Base-by-base conservation (phyloP, 2,888 invertebrate species). In the Eilema griseolum region DNA sequence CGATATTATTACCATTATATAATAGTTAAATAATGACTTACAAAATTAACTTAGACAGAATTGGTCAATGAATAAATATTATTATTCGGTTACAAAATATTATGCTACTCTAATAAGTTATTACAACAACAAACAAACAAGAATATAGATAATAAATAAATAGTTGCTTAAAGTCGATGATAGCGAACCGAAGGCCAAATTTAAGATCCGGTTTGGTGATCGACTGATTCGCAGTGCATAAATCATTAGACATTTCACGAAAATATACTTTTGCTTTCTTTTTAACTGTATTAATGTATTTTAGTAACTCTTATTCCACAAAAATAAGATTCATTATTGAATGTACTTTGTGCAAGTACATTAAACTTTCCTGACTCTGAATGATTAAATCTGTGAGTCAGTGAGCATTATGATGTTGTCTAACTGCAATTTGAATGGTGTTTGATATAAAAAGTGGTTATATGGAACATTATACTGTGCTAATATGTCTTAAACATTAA, bases 191-290 rank as follows among this genome's bases (percentile, higher is more conserved):
- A 80, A 78, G 71, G 72, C 24, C 61, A 62, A 70, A 56, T 72
- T 69, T 68, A 12, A 80, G 65, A 85, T 83, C 87, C 83, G 86
- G 84, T 82, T 86, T 77, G 66, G 73, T 75, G 67, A 72, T 74
- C 63, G 70, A 76, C 71, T 67, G 66, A 68, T 71, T 20, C 37
- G 33, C 61, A 16, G 60, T 23, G 20, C 61, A 52, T 71, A 76
- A 68, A 67, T 76, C 71, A 82, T 66, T 72, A 28, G 56, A 52
- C 26, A 67, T 23, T 66, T 71, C 63, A 28, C 69, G 56, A 69
- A 77, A 72, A 65, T 37, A 62, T 69, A 16, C 33, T 41, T 70
- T 65, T 75, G 66, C 80, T 82, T 82, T 82, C 83, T 74, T 76
- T 77, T 82, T 62, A 61, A 26, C 31, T 31, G 7, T 23, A 41